Conservation (phyloP, 2,113 vertebrate species). For the Calonectris borealis region DNA sequence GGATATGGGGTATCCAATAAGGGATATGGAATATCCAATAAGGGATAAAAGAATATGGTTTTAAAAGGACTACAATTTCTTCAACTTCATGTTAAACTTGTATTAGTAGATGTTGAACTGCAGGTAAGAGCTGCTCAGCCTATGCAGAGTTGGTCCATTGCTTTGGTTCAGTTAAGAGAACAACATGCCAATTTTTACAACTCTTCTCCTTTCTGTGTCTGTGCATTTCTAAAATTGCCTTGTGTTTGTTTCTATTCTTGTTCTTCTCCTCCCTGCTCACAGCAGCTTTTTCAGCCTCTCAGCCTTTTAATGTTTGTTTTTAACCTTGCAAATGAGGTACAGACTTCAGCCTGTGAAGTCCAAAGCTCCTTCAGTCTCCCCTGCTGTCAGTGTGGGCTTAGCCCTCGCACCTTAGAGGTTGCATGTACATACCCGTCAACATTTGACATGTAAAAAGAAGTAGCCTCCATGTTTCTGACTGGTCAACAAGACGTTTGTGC, state of each 20-base stretch:
- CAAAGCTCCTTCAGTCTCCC: neutral
- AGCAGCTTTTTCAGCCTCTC: neutral
- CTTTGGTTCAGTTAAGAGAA: neutral
- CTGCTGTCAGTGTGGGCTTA: neutral
- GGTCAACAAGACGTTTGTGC: neutral
- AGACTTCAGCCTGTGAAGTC: neutral
- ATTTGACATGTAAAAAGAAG: neutral
- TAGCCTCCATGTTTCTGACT: neutral
- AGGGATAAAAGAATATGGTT: neutral
- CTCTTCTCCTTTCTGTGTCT: neutral
- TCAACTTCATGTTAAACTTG: neutral
- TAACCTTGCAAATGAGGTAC: neutral
- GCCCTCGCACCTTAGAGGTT: neutral
- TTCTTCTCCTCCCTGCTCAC: neutral
- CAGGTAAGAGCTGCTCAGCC: neutral
- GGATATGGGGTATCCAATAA: neutral
- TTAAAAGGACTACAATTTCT: neutral
- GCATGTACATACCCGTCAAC: neutral
- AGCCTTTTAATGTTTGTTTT: neutral
- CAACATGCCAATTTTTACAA: neutral
- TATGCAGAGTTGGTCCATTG: neutral
- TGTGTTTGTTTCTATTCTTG: neutral
- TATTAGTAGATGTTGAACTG: neutral
- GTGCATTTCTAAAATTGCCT: neutral
- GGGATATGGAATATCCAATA: neutral